Conservation (phyloP, 1,140 invertebrate species). For the Calephelis nemesis region DNA sequence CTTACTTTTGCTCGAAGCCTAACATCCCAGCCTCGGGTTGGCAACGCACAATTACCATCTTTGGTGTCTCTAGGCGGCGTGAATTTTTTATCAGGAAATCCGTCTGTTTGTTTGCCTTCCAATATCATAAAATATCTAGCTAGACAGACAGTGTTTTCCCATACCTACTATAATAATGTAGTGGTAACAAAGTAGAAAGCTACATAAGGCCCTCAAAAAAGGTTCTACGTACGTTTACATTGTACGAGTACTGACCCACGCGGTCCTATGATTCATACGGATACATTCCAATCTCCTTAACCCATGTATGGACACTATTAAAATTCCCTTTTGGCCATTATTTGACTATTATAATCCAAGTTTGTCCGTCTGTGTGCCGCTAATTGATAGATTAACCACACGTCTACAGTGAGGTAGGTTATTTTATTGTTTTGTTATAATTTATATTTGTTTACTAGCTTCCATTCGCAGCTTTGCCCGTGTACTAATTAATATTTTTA, state of each 20-base stretch:
- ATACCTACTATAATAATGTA: too few species aligned
- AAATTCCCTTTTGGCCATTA: slow-evolving; percentile 55
- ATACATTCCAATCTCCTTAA: slow-evolving; percentile 41
- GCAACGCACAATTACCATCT: too few species aligned
- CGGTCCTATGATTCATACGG: slow-evolving; percentile 50
- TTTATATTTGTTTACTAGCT: too few species aligned
- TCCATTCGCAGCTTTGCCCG: too few species aligned
- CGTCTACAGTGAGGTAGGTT: slow-evolving; percentile 14
- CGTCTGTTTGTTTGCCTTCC: too few species aligned
- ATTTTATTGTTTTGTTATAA: not conserved
- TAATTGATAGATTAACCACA: slow-evolving; percentile 17
- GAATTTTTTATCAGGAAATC: too few species aligned
- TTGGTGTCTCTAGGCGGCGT: too few species aligned
- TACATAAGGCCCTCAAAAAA: slow-evolving; percentile 2
- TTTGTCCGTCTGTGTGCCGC: slow-evolving; percentile 10
- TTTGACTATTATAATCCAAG: slow-evolving; percentile 43
- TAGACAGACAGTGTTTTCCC: too few species aligned
- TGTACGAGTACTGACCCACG: slow-evolving; percentile 37
- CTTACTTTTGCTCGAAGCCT: too few species aligned
- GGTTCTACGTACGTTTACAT: slow-evolving; percentile 19
- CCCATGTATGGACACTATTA: slow-evolving; percentile 56
- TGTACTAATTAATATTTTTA: too few species aligned
- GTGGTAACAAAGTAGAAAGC: slow-evolving; percentile 4
- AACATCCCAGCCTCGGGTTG: too few species aligned
- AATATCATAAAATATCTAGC: too few species aligned